phyloP scores from a whole-genome alignment of 1,140 invertebrate genomes.

The Brachionus rotundiformis region DNA sequence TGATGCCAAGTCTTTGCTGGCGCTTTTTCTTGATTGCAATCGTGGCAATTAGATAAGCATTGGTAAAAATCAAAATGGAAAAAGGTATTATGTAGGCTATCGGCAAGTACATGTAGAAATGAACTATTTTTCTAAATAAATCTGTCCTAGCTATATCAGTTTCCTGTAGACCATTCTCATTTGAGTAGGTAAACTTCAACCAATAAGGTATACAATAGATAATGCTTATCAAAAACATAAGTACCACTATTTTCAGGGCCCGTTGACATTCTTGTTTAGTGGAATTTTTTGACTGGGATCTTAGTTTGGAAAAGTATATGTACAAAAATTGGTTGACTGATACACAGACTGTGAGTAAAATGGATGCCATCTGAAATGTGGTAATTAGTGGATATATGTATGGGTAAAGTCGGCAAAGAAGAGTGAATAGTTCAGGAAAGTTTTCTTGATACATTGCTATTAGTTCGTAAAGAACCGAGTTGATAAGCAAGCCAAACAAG shows the following conservation, averaged over 20 bases:
- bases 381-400: conserved; percentile 33
- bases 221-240: conserved; percentile 5
- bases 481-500: background rate
- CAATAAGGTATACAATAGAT: conserved; percentile 41
- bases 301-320: conserved; percentile 10
- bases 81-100: conserved; percentile 33
- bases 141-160: background rate
- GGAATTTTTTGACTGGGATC: background rate
- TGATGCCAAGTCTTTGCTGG: background rate
- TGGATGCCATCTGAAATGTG: conserved; percentile 32
- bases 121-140: conserved; percentile 22
- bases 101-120: conserved; percentile 38
- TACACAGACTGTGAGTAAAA: conserved; percentile 32
- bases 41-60: conserved; percentile 5
- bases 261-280: background rate
- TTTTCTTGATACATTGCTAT: background rate
- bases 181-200: conserved; percentile 13
- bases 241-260: background rate
- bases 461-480: conserved; percentile 18
- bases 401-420: conserved; percentile 13
- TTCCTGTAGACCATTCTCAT: background rate
- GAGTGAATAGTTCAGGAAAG: background rate
- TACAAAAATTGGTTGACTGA: conserved; percentile 39
- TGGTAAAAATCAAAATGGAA: conserved; percentile 41
- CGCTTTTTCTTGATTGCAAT: background rate